These are phyloP conservation scores for Karalla daura DNA, from an alignment of 2,797 vertebrate genomes.

Conservation along the genomic window DNA sequence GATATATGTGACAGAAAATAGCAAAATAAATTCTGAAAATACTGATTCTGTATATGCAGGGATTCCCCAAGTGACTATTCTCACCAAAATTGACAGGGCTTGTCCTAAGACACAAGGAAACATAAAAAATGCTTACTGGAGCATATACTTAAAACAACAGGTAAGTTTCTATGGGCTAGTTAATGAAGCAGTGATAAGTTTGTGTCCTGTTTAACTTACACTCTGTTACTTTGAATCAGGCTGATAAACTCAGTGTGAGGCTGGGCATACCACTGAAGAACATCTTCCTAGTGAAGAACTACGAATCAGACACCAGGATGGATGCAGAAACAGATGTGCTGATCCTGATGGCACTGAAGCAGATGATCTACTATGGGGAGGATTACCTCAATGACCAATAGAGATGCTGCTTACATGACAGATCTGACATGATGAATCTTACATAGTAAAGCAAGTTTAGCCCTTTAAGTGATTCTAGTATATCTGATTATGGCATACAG, in stretches of 20 bases:
- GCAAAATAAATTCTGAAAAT: too few relatives aligned
- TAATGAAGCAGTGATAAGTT: not conserved
- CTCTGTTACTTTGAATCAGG: not conserved
- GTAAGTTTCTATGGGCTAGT: constrained; percentile 8
- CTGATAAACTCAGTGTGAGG: rapidly evolving
- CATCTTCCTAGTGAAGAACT: constrained; percentile 79
- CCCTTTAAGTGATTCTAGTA: too few relatives aligned
- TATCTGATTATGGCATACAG: too few relatives aligned
- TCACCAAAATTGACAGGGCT: constrained; percentile 58
- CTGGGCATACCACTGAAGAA: constrained; percentile 13
- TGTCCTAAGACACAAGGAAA: constrained; percentile 27
- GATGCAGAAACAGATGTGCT: constrained; percentile 36
- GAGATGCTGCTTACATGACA: too few relatives aligned
- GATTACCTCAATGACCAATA: too few relatives aligned
- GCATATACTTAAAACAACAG: constrained; percentile 37
- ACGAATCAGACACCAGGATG: constrained; percentile 12
- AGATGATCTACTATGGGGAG: too few relatives aligned
- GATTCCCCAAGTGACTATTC: constrained; percentile 53
- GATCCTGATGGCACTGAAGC: constrained; percentile 40
- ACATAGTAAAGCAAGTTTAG: too few relatives aligned
- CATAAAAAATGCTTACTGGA: constrained; percentile 12
- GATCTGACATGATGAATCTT: too few relatives aligned
- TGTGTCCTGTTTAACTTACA: not conserved
- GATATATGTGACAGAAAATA: not conserved
- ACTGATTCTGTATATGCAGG: not conserved